Evolutionary conservation across 2,113 vertebrate genomes (phyloP).

Genomic region (Pao palembangensis): DNA sequence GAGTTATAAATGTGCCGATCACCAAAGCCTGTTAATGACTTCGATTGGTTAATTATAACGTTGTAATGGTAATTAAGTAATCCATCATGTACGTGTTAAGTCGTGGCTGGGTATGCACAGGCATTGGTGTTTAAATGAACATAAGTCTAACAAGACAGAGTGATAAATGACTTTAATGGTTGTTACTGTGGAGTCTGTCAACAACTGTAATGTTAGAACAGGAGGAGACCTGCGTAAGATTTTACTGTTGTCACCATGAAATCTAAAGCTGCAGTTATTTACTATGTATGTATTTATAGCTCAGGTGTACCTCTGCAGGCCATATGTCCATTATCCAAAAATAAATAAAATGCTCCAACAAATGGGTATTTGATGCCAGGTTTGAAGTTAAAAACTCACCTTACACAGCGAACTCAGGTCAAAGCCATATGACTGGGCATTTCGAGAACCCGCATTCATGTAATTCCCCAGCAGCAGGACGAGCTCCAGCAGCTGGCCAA

Average conservation of each 20-base stretch:
- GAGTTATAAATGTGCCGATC: not conserved
- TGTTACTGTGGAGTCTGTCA: constrained; percentile 58
- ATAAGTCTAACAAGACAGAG: constrained; percentile 48
- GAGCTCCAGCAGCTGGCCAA: constrained; percentile 89
- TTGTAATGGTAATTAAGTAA: constrained; percentile 28
- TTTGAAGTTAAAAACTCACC: constrained; percentile 74
- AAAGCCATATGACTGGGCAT: constrained; percentile 92
- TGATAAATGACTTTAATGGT: constrained; percentile 55
- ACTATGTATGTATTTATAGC: not conserved
- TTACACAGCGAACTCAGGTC: constrained; percentile 96
- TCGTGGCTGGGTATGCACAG: constrained; percentile 5
- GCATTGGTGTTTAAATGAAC: constrained; percentile 37
- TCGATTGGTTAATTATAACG: constrained; percentile 32
- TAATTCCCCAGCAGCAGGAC: constrained; percentile 95
- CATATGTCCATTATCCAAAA: too few relatives aligned
- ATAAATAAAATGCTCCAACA: too few relatives aligned
- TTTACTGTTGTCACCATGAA: constrained; percentile 26
- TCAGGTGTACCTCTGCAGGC: too few relatives aligned
- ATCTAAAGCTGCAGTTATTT: constrained; percentile 10
- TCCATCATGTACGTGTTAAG: constrained; percentile 28
- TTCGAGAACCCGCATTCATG: constrained; percentile 96
- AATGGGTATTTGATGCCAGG: constrained; percentile 1
- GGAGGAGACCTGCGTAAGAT: constrained; percentile 30
- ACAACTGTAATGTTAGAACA: constrained; percentile 50
- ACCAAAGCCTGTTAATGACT: constrained; percentile 6